phyloP scores from a whole-genome alignment of 1,140 invertebrate species.

The Bombus breviceps region DNA sequence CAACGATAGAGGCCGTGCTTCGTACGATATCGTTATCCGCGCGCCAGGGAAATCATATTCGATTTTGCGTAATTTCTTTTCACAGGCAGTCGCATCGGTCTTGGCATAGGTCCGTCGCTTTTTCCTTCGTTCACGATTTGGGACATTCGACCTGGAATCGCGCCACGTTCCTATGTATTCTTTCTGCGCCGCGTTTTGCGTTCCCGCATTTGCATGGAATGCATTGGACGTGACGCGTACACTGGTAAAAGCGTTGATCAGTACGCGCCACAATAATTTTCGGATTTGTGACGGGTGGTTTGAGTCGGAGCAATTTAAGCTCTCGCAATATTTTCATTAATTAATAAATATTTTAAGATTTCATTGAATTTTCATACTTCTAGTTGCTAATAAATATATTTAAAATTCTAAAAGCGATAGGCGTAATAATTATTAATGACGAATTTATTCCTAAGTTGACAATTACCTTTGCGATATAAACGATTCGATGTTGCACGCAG shows the following conservation, averaged over 20 bases:
- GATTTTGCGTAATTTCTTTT: slow-evolving; percentile 12
- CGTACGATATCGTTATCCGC: slow-evolving; percentile 57
- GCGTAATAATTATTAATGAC: not conserved
- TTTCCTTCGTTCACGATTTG: not conserved
- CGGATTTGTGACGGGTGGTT: not conserved
- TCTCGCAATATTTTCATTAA: not conserved
- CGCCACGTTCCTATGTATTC: slow-evolving; percentile 3
- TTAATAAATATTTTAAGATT: not conserved
- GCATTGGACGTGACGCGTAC: not conserved
- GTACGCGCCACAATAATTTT: not conserved
- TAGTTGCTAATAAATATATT: not conserved
- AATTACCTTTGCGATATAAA: not conserved
- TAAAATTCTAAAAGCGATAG: not conserved
- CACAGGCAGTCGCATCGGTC: not conserved
- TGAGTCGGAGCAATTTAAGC: not conserved
- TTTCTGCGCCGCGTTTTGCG: not conserved
- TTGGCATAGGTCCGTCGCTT: not conserved
- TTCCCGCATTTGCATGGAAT: not conserved
- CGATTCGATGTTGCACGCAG: not conserved
- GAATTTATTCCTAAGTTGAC: not conserved
- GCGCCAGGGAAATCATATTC: slow-evolving; percentile 41
- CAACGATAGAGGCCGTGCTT: slow-evolving; percentile 69
- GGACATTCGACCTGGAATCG: not conserved
- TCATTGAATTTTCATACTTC: not conserved
- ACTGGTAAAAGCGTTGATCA: not conserved